Percentiles rank a stretch among this genome's conserved stretches.
Evolutionary conservation across 2,888 invertebrate species (phyloP).

Genomic region (Antheraea assamensis): DNA sequence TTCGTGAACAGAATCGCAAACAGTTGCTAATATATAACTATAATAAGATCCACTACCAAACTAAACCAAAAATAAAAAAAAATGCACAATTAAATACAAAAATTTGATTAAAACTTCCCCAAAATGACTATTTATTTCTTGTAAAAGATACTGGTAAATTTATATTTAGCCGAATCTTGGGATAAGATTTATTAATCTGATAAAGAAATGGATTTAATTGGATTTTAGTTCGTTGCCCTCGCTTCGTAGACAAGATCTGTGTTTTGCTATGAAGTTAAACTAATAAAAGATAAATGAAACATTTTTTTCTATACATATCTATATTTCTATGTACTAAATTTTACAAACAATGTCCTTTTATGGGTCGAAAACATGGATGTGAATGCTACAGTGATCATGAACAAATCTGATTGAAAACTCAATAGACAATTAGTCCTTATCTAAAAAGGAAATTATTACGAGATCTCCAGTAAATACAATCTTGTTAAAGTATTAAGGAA

Average conservation of each 20-base stretch:
- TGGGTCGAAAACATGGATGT: background rate
- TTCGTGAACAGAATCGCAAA: too few relatives aligned
- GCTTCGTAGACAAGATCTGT: background rate
- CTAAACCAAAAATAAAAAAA: too few relatives aligned
- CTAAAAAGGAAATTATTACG: too few relatives aligned
- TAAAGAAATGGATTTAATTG: background rate
- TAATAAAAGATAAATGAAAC: background rate
- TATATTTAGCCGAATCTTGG: background rate
- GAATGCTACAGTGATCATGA: background rate
- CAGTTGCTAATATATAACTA: too few relatives aligned
- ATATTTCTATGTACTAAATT: too few relatives aligned
- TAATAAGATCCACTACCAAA: too few relatives aligned
- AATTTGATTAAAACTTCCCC: too few relatives aligned
- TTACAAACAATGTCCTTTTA: background rate
- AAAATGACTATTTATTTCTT: too few relatives aligned
- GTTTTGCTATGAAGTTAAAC: background rate
- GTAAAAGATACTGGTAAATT: background rate
- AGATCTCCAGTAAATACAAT: too few relatives aligned
- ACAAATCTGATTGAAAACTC: background rate
- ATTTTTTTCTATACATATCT: background rate
- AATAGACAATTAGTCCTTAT: too few relatives aligned
- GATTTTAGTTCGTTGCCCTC: background rate
- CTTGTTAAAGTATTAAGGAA: too few relatives aligned
- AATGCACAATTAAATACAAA: too few relatives aligned
- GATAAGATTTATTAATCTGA: background rate